Evolutionary conservation across 2,113 vertebrate species (phyloP), one percentile per base, ranked within the genome.

Genomic region (Lamprologus speciosus): DNA sequence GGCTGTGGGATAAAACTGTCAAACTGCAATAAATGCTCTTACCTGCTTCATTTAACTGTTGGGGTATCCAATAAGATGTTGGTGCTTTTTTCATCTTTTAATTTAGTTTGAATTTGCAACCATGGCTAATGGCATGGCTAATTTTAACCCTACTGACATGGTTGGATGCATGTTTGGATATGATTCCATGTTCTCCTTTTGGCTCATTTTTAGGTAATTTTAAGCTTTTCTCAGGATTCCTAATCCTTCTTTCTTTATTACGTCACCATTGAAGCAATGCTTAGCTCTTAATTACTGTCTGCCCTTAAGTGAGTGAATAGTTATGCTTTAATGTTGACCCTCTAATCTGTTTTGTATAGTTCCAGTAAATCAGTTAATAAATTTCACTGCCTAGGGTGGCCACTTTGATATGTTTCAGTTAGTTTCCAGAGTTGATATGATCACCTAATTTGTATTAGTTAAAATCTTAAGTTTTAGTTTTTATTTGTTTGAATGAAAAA

Each of bases 231-330:
- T 91, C 60, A 63, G 87, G 26, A 85, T 84, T 88, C 21, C 33
- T 89, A 85, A 90, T 91, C 84, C 79, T 50, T 83, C 17, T 35
- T 60, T 85, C 42, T 50, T 78, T 21, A 84, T 84, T 84, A 70
- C n/a, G 1, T 87, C 83, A 65, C 47, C 2, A 12, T 8, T 86
- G 23, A 26, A 17, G 42, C 50, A 4, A 3, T 17, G 40, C 81
- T 81, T 65, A 33, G 65, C 16, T 51, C 47, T 82, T 78, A 79
- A 79, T 86, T 85, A 63, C 86, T 9, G 40, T 83, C 80, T 80
- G 73, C 14, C 31, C 12, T 75, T 45, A 47, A 87, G 17, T 8
- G 54, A 87, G 55, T 54, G 54, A 65, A 51, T 37, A 42, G 45
- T 70, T n/a, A 26, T 70, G 42, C 68, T 16, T 17, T 42, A 12